These are phyloP conservation scores for Scaptomyza flava DNA, from an alignment of 2,888 invertebrate genomes.

Conservation along the genomic window DNA sequence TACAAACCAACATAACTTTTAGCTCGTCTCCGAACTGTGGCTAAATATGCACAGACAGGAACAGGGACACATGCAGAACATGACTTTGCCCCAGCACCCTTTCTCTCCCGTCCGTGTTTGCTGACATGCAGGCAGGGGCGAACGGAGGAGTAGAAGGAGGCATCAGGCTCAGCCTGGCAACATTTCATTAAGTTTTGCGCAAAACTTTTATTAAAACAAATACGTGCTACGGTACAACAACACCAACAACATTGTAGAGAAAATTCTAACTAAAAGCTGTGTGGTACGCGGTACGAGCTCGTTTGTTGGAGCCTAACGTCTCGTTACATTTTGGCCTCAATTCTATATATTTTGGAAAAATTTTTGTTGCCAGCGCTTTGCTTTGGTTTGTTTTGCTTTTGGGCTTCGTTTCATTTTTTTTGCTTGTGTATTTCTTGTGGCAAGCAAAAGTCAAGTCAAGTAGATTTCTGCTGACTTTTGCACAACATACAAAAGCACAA, in stretches of 20 bases:
- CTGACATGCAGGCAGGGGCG: slow-evolving; percentile 37
- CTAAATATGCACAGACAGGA: slow-evolving; percentile 56
- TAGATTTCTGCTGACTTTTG: slow-evolving; percentile 76
- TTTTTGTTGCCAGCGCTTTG: slow-evolving; percentile 7
- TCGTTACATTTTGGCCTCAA: slow-evolving; percentile 74
- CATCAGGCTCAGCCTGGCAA: slow-evolving; percentile 57
- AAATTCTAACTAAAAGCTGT: not conserved
- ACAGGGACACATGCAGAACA: slow-evolving; percentile 47
- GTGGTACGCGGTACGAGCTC: slow-evolving; percentile 10
- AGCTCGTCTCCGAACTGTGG: slow-evolving; percentile 57
- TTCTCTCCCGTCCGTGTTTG: slow-evolving; percentile 4
- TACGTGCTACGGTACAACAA: slow-evolving; percentile 67
- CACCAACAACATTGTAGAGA: slow-evolving; percentile 19
- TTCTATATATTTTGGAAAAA: slow-evolving; percentile 11
- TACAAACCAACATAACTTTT: slow-evolving; percentile 61
- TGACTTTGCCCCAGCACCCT: slow-evolving; percentile 10
- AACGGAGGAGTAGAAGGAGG: not conserved
- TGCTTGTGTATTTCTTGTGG: slow-evolving; percentile 56
- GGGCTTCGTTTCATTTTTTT: slow-evolving; percentile 25
- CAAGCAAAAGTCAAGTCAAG: slow-evolving; percentile 78
- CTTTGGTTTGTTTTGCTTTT: slow-evolving; percentile 27
- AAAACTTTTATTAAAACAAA: slow-evolving; percentile 80
- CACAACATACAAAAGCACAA: slow-evolving; percentile 68
- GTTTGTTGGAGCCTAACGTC: slow-evolving; percentile 49
- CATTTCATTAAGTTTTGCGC: slow-evolving; percentile 79